Evolutionary conservation across 2,113 vertebrate genomes (phyloP), one percentile per base, ranked within the genome.

Genomic region (Callipepla californica): DNA sequence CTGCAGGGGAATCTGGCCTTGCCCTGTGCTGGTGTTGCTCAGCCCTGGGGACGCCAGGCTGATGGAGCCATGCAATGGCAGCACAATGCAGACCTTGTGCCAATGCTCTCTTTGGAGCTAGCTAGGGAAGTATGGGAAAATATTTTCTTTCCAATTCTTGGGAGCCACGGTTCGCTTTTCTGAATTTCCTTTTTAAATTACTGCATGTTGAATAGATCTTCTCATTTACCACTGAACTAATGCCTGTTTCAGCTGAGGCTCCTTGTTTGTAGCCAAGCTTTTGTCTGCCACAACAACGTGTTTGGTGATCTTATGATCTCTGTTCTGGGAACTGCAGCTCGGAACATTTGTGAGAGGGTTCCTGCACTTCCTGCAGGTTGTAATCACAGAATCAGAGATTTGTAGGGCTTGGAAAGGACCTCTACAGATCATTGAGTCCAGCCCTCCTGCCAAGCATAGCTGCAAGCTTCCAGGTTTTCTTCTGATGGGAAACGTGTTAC

Each of bases 211-310:
- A 45, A 26, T 16, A 72, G 20, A 57, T 45, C 40, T 53, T 44
- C 26, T 69, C n/a, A 51, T 40, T 67, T 57, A 65, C 9, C 20
- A 11, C 7, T 0, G 0, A 0, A n/a, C 25, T 72, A 38, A 34
- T 11, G 18, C 4, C 4, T 25, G 11, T 79, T 90, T 75, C 57
- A 82, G 30, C 45, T 53, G 25, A 51, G 42, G 11, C 19, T 80
- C 45, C 48, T 28, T 47, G 38, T 25, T 82, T 40, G 5, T 2
- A 66, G 81, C 21, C 61, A 80, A 11, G 66, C 22, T 55, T 4
- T 11, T 20, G 13, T 28, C 57, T 61, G 21, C 12, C 5, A 14
- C 0, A 6, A 42, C 4, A 36, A 36, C 34, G 21, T 13, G 9
- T n/a, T 51, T 55, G 38, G 63, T 25, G 15, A 44, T 34, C 36